These are phyloP conservation scores for Clarias gariepinus DNA, from an alignment of 2,113 vertebrate genomes.

Conservation along the genomic window DNA sequence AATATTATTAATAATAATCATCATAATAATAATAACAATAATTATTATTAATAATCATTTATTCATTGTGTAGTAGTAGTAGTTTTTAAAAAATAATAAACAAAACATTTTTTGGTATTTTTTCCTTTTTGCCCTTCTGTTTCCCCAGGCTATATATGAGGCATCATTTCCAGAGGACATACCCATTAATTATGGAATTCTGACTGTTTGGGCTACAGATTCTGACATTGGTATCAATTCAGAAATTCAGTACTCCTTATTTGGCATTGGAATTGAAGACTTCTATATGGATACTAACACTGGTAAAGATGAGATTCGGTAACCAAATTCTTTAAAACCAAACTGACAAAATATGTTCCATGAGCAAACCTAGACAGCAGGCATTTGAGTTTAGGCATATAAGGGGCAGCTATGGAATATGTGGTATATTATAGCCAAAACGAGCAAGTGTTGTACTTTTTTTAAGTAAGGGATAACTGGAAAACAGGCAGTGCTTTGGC, in stretches of 20 bases:
- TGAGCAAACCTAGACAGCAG: not conserved
- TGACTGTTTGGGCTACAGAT: conserved; percentile 85
- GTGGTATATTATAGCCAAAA: not conserved
- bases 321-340: not conserved
- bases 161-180: conserved; percentile 89
- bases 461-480: not conserved
- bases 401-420: not conserved
- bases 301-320: conserved; percentile 66
- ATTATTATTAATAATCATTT: not conserved
- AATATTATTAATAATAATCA: too few relatives aligned
- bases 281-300: conserved; percentile 95
- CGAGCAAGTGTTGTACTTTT: not conserved
- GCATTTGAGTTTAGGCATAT: not conserved
- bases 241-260: conserved; percentile 90
- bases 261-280: conserved; percentile 87
- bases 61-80: not conserved
- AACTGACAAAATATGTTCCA: not conserved
- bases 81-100: not conserved
- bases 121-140: conserved; percentile 31
- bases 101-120: not conserved
- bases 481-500: too few relatives aligned
- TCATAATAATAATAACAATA: not conserved
- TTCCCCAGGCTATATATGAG: conserved; percentile 80
- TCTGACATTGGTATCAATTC: conserved; percentile 88
- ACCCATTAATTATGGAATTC: conserved; percentile 82